Base-by-base conservation (phyloP, 2,113 vertebrate species). In the Ursus arctos region DNA sequence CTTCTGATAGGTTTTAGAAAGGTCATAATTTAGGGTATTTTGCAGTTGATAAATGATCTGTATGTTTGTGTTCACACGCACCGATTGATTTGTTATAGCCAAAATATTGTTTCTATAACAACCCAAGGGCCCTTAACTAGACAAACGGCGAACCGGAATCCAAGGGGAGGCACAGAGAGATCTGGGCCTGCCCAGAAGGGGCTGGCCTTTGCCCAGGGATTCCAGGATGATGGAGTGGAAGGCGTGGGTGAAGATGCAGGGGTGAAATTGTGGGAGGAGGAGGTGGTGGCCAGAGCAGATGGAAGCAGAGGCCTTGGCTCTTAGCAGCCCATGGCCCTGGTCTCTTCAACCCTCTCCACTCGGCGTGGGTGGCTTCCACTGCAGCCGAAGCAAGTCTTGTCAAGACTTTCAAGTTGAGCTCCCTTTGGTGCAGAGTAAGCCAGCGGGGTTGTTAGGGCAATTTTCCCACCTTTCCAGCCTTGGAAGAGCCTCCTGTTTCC, bases 11-110 rank as follows among this genome's bases (percentile, higher is more conserved):
- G 98, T 99, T 99, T 99, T 99, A 99, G 99, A 99, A 99, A 99
- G 99, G 99, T 99, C 99, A 99, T 99, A 99, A 99, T 99, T 99
- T 99, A 99, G 99, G 99, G 99, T 99, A 99, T 99, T 99, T 99
- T 99, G 99, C 99, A 99, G 98, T 99, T 99, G 99, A 99, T 99
- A 99, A 99, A 99, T 99, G 99, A 99, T 99, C 99, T 99, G 99
- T 99, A 99, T 99, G 99, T 99, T 99, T 99, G 99, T 99, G 99
- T 99, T 99, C 99, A 99, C 99, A 98, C 94, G 99, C 99, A 99
- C 99, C 99, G 99, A 99, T 99, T 99, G 99, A 99, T 99, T 99
- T 99, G 99, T 99, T 99, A 99, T 98, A 99, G 99, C 99, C 99
- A 99, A 99, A 99, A 99, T 99, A 99, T 99, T 99, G 99, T 99